Percentiles rank a stretch among this genome's conserved stretches.
Conservation (phyloP, 2,888 invertebrate genomes). For the Selenia dentaria region DNA sequence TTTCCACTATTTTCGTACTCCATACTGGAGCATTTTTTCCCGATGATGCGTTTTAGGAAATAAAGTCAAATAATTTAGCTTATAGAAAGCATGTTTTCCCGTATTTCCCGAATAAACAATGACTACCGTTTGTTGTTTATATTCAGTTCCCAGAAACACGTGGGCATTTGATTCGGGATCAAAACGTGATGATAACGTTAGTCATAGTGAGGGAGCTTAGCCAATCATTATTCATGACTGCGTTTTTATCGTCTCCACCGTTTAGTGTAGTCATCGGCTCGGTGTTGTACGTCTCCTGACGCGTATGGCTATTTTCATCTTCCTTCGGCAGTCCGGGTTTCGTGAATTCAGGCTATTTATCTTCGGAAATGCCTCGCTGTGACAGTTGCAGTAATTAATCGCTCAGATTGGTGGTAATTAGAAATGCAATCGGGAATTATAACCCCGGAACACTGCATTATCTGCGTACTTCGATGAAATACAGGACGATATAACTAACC, state of each 20-base stretch:
- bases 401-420: conserved; percentile 25
- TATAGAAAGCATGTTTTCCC: conserved; percentile 19
- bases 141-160: conserved; percentile 41
- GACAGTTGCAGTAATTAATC: conserved; percentile 41
- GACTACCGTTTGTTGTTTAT: conserved; percentile 37
- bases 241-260: conserved; percentile 62
- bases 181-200: conserved; percentile 47
- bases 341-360: conserved; percentile 45
- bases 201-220: conserved; percentile 57
- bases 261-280: conserved; percentile 61
- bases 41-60: conserved; percentile 7
- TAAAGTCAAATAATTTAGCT: conserved; percentile 8
- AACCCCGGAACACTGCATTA: conserved; percentile 25
- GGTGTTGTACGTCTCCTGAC: conserved; percentile 62
- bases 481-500: conserved; percentile 2
- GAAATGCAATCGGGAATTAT: conserved; percentile 27
- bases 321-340: conserved; percentile 39
- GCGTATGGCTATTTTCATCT: conserved; percentile 68
- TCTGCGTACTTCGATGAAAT: conserved; percentile 21
- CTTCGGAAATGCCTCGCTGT: conserved; percentile 37
- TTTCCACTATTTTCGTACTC: too few relatives aligned
- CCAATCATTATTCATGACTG: conserved; percentile 70
- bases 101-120: conserved; percentile 41
- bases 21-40: too few relatives aligned
- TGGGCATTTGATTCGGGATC: conserved; percentile 43